Conservation (phyloP, 2,797 vertebrate genomes). For the Danio kyathit region DNA sequence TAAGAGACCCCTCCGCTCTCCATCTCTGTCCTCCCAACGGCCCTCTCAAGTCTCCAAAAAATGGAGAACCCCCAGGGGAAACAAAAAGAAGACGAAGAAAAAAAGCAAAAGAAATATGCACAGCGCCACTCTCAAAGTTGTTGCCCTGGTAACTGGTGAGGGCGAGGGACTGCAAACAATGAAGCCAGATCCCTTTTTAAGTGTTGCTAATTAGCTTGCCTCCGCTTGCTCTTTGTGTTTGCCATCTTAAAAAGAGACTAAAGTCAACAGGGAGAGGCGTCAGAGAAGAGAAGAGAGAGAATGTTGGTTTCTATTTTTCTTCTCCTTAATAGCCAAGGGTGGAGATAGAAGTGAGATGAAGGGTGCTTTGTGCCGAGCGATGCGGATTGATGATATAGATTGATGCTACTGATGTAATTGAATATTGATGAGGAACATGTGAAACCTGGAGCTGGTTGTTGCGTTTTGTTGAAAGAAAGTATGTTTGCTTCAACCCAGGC, state of each 20-base stretch:
- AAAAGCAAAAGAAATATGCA: conserved; percentile 74
- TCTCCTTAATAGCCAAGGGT: conserved; percentile 52
- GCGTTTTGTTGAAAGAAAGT: conserved; percentile 27
- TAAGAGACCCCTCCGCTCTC: conserved; percentile 42
- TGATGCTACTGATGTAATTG: conserved; percentile 49
- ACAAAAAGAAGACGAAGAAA: conserved; percentile 52
- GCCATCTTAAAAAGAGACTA: conserved; percentile 84
- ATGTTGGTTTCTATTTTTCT: conserved; percentile 71
- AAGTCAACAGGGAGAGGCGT: conserved; percentile 80
- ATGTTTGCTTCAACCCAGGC: conserved; percentile 9
- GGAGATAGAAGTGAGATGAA: conserved; percentile 38
- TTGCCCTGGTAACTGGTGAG: conserved; percentile 84
- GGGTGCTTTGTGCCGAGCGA: conserved; percentile 41
- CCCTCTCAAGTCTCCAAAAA: conserved; percentile 43
- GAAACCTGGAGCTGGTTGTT: conserved; percentile 37
- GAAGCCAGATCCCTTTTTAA: conserved; percentile 78
- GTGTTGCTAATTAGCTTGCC: conserved; percentile 87
- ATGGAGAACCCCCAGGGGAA: conserved; percentile 61
- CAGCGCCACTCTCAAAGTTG: conserved; percentile 74
- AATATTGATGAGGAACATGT: conserved; percentile 55
- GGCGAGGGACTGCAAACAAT: conserved; percentile 73
- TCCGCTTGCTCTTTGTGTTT: conserved; percentile 77
- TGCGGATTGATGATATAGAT: conserved; percentile 53
- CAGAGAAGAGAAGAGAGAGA: conserved; percentile 64
- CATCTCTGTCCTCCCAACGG: conserved; percentile 54